Conservation (phyloP, 2,113 vertebrate genomes). For the Notarius quadriscutis region DNA sequence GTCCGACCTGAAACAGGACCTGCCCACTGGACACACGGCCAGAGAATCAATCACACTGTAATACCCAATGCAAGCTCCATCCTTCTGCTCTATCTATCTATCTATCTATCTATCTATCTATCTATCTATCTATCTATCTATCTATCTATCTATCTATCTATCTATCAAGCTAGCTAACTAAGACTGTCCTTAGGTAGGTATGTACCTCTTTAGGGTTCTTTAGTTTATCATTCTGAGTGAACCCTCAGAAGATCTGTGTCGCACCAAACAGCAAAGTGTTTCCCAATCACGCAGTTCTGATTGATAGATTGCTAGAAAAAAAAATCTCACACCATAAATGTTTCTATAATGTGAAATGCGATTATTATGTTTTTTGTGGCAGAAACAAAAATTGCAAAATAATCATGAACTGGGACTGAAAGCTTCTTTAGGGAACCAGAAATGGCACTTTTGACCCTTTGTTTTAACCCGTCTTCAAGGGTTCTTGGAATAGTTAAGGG, state of each 20-base stretch:
- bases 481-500: background rate
- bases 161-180: no score
- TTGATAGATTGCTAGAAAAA: no score
- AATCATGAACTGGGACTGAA: no score
- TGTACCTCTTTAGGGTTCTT: background rate
- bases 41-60: constrained; percentile 70
- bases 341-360: background rate
- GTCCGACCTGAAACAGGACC: constrained; percentile 70
- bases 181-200: no score
- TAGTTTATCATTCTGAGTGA: background rate
- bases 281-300: background rate
- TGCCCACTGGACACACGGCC: constrained; percentile 64
- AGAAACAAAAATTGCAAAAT: background rate
- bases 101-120: constrained; percentile 10
- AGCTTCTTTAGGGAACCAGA: background rate
- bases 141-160: no score
- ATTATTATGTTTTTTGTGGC: background rate
- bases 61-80: constrained; percentile 50
- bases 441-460: background rate
- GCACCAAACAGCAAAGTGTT: background rate
- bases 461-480: background rate
- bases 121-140: background rate
- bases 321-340: no score
- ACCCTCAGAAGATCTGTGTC: background rate
- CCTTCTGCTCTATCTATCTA: background rate